Evolutionary conservation across 2,113 vertebrate species (phyloP).

Genomic region (Emydocephalus ijimae): DNA sequence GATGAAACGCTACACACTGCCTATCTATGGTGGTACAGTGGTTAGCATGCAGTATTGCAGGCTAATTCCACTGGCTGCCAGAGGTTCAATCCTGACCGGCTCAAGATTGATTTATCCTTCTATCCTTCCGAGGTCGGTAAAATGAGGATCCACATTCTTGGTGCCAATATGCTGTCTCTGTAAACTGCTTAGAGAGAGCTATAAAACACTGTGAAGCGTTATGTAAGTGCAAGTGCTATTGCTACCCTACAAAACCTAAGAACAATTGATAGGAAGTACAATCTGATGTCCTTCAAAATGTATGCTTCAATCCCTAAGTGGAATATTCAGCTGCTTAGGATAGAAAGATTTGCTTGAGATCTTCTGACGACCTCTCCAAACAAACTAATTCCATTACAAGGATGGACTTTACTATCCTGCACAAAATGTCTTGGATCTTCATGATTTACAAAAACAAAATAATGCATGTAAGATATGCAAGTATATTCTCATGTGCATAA

Average conservation of each 20-base stretch:
- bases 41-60: not conserved
- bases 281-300: not conserved
- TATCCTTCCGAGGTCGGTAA: not conserved
- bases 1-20: not conserved
- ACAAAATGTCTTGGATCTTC: not conserved
- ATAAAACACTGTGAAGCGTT: not conserved
- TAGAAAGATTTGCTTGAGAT: not conserved
- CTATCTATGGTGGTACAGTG: not conserved
- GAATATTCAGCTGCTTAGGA: not conserved
- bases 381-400: not conserved
- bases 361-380: not conserved
- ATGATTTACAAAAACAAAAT: conserved; percentile 1
- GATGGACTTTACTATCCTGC: not conserved
- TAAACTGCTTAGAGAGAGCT: not conserved
- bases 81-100: not conserved
- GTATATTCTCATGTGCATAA: not conserved
- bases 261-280: not conserved
- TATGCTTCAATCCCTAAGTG: not conserved
- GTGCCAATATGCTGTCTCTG: not conserved
- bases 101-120: not conserved
- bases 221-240: not conserved
- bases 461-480: not conserved
- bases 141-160: not conserved
- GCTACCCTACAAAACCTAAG: not conserved
- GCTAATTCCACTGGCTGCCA: not conserved